A percentile compares a stretch with the other conserved stretches of the same genome.
These are phyloP conservation scores for Mamestra configurata DNA, from an alignment of 1,140 invertebrate species.

Conservation along the genomic window DNA sequence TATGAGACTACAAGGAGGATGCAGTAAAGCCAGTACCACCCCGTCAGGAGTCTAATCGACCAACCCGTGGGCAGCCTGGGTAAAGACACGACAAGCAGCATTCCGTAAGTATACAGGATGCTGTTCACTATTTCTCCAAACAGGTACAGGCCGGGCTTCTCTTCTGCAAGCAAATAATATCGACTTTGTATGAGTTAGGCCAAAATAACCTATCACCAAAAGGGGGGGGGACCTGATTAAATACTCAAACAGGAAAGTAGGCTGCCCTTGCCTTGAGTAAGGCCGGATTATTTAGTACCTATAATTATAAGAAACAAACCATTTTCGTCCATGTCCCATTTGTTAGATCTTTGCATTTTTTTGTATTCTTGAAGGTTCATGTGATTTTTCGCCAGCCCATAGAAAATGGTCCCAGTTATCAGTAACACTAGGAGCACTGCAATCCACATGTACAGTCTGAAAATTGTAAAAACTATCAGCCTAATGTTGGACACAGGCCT, in stretches of 20 bases:
- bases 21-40: slow-evolving; percentile 95
- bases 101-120: slow-evolving; percentile 93
- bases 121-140: slow-evolving; percentile 92
- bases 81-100: slow-evolving; percentile 93
- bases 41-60: slow-evolving; percentile 93
- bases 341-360: slow-evolving; percentile 1
- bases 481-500: no score
- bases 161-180: slow-evolving; percentile 70
- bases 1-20: slow-evolving; percentile 93
- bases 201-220: no score
- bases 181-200: no score
- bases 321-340: slow-evolving; percentile 23
- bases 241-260: no score
- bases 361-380: slow-evolving; percentile 69
- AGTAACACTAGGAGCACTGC: slow-evolving; percentile 89
- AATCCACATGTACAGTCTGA: slow-evolving; percentile 90
- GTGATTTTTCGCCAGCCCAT: slow-evolving; percentile 87
- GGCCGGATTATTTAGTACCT: no score
- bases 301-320: not conserved
- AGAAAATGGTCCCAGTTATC: slow-evolving; percentile 89
- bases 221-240: no score
- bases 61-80: slow-evolving; percentile 92
- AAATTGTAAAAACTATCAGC: slow-evolving; percentile 14
- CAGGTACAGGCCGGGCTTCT: slow-evolving; percentile 89
- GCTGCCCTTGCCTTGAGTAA: no score